Evolutionary conservation across 2,888 invertebrate genomes (phyloP).

Genomic region (Leptopterna dolabrata): DNA sequence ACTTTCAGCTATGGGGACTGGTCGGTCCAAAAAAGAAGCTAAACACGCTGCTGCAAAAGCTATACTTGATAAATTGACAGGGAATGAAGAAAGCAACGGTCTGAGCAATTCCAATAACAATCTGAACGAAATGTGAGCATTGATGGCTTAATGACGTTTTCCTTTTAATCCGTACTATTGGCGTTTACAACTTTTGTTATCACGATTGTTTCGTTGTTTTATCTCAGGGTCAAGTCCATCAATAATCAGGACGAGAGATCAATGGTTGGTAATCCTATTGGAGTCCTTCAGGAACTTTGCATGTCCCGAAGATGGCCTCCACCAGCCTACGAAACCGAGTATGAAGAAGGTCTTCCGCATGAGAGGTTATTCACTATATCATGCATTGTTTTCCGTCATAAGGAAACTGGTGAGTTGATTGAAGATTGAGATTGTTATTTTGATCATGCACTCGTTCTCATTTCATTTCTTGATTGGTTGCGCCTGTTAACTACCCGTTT

Average conservation of each 20-base stretch:
- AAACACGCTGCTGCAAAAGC: slow-evolving; percentile 96
- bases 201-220: neutral
- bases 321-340: slow-evolving; percentile 90
- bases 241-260: slow-evolving; percentile 4
- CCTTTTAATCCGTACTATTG: too few relatives aligned
- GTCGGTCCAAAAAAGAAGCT: slow-evolving; percentile 96
- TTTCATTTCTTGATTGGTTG: too few relatives aligned
- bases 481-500: too few relatives aligned
- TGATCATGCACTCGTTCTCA: too few relatives aligned
- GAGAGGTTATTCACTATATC: slow-evolving; percentile 94
- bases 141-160: neutral
- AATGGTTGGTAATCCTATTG: slow-evolving; percentile 88
- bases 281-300: slow-evolving; percentile 94
- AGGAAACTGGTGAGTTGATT: slow-evolving; percentile 71
- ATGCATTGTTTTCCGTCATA: slow-evolving; percentile 86
- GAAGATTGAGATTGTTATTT: too few relatives aligned
- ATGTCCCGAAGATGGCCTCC: slow-evolving; percentile 97
- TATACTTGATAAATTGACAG: slow-evolving; percentile 80
- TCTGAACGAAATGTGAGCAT: slow-evolving; percentile 65
- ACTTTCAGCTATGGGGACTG: slow-evolving; percentile 85
- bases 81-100: slow-evolving; percentile 72
- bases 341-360: slow-evolving; percentile 90
- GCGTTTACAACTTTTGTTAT: too few relatives aligned
- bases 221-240: slow-evolving; percentile 17
- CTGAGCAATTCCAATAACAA: slow-evolving; percentile 66